A percentile compares a stretch with the other conserved stretches of the same genome.
Evolutionary conservation across 1,140 invertebrate genomes (phyloP).

Genomic region (Lysiphlebus fabarum): DNA sequence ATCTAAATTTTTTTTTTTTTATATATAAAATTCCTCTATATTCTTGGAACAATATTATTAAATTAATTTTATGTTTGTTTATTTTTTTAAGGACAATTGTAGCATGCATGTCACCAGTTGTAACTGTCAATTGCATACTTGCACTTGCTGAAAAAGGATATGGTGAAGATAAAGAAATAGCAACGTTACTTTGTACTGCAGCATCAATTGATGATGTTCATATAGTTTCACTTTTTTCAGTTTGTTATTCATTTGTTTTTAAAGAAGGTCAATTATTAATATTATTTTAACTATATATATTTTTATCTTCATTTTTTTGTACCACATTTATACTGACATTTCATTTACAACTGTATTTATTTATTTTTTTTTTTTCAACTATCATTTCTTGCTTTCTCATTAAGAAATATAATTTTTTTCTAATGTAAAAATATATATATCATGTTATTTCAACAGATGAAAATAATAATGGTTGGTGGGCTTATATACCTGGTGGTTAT

Average conservation of each 20-base stretch:
- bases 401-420: constrained; percentile 7
- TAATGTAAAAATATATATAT: background rate
- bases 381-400: constrained; percentile 3
- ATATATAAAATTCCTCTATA: no score
- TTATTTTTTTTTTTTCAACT: no score
- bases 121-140: constrained; percentile 44
- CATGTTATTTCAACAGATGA: constrained; percentile 14
- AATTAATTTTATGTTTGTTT: constrained; percentile 11
- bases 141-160: constrained; percentile 44
- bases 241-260: constrained; percentile 42
- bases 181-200: constrained; percentile 42
- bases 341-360: no score
- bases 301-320: background rate
- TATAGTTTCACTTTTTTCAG: constrained; percentile 41
- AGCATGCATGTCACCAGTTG: constrained; percentile 47
- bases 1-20: no score
- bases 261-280: constrained; percentile 31
- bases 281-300: background rate
- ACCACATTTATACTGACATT: background rate
- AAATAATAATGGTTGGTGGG: constrained; percentile 36
- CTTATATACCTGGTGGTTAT: constrained; percentile 38
- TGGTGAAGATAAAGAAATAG: constrained; percentile 47
- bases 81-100: constrained; percentile 38
- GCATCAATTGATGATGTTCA: constrained; percentile 46
- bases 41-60: no score